Conservation (phyloP, 2,113 vertebrate species). For the Triplophysa dalaica region DNA sequence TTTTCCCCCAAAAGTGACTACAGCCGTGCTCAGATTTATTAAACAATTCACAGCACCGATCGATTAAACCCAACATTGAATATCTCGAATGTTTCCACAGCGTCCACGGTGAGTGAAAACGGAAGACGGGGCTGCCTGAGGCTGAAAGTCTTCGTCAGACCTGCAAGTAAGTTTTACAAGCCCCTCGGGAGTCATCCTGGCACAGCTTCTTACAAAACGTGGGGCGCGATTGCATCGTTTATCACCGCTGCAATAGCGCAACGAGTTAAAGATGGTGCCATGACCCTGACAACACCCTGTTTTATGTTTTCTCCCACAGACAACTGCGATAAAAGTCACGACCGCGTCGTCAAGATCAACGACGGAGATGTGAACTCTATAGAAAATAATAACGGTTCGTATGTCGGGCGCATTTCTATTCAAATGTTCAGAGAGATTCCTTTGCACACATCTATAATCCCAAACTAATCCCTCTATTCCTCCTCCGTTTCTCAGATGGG, state of each 20-base stretch:
- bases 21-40: not conserved
- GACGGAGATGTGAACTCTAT: slow-evolving; percentile 98
- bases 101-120: slow-evolving; percentile 87
- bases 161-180: slow-evolving; percentile 86
- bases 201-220: slow-evolving; percentile 31
- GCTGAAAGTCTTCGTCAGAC: slow-evolving; percentile 95
- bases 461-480: slow-evolving; percentile 26
- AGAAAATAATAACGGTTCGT: slow-evolving; percentile 98
- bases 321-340: slow-evolving; percentile 98
- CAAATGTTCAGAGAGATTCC: not conserved
- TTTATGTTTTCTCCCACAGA: slow-evolving; percentile 78
- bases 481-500: slow-evolving; percentile 78
- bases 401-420: slow-evolving; percentile 73
- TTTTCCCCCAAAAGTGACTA: too few relatives aligned
- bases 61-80: slow-evolving; percentile 35
- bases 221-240: slow-evolving; percentile 7
- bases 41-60: slow-evolving; percentile 33
- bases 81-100: slow-evolving; percentile 70
- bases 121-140: slow-evolving; percentile 90
- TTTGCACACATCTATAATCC: slow-evolving; percentile 26
- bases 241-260: slow-evolving; percentile 2
- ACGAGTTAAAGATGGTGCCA: slow-evolving; percentile 22
- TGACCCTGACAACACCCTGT: slow-evolving; percentile 32
- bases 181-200: slow-evolving; percentile 8
- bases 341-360: slow-evolving; percentile 94